Conservation (phyloP, 2,113 vertebrate species). For the Nanorana parkeri region DNA sequence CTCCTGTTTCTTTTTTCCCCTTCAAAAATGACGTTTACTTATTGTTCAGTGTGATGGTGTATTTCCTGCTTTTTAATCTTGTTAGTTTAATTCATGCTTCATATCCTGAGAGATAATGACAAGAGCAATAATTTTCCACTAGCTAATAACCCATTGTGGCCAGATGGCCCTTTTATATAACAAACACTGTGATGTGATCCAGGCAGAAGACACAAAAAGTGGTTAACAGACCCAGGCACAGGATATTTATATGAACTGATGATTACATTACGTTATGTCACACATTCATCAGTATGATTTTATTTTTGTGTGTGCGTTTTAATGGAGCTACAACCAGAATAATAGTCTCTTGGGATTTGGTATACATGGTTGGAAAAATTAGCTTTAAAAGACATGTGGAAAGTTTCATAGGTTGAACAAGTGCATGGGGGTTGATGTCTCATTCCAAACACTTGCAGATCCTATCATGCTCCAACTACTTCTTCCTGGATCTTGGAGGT, state of each 20-base stretch:
- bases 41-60: neutral
- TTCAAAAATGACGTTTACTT: constrained; percentile 15
- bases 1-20: constrained; percentile 17
- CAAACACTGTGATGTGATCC: neutral
- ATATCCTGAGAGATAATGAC: constrained; percentile 36
- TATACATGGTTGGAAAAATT: no score
- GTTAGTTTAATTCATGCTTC: constrained; percentile 34
- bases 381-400: no score
- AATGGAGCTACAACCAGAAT: no score
- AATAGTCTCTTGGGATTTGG: no score
- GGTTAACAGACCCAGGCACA: neutral
- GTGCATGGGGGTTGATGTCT: no score
- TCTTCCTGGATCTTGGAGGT: no score
- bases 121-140: constrained; percentile 3
- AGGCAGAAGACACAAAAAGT: constrained; percentile 4
- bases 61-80: constrained; percentile 50
- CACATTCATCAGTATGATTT: no score
- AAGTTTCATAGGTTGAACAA: no score
- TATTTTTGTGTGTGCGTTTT: no score
- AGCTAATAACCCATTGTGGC: constrained; percentile 22
- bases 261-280: neutral
- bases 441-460: no score
- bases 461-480: no score
- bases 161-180: constrained; percentile 14
- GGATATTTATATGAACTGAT: neutral